Base-by-base conservation (phyloP, 2,888 invertebrate genomes). In the Tipula helvola region DNA sequence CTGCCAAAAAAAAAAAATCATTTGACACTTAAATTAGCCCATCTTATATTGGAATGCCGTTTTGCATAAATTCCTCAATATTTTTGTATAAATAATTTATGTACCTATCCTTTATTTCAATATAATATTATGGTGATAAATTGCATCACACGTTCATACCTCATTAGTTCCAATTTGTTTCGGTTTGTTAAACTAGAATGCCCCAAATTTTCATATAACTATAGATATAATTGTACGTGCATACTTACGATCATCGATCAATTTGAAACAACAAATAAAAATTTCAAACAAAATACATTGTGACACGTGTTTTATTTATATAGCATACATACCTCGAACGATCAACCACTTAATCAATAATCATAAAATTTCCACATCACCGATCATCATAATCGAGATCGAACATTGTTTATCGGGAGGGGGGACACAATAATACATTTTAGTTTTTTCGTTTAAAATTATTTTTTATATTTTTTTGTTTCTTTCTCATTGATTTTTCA, bases 181-280 rank as follows among this genome's bases (percentile, higher is more conserved):
- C 71, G 71, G 71, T 71, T 71, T 71, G 71, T 71, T 71, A 71
- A 71, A 71, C 71, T 71, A 71, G 71, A 71, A 71, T 71, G 71
- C 12, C 71, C 71, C 71, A 28, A 18, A 71, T 71, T 71, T 28
- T 10, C 71, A 28, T 71, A 71, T 71, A 28, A 28, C 28, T 28
- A 28, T 1, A 28, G 1, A 28, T 28, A 2, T 28, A 28, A 1
- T 1, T 1, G 28, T 28, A 28, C 28, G 28, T 28, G 2, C 5
- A 57, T 57, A 57, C 28, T 71, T 12, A 71, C 71, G 71, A 71
- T 71, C 71, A 71, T 71, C 71, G 71, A 71, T 71, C 71, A 71
- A 71, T 28, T 71, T 71, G 2, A 28, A 8, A n/a, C n/a, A 71
- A 71, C 71, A 28, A n/a, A n/a, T 16, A 57, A 28, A 71, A 71